Evolutionary conservation across 2,888 invertebrate genomes (phyloP), one percentile per base, ranked within the genome.

Genomic region (Megastigmus dorsalis): DNA sequence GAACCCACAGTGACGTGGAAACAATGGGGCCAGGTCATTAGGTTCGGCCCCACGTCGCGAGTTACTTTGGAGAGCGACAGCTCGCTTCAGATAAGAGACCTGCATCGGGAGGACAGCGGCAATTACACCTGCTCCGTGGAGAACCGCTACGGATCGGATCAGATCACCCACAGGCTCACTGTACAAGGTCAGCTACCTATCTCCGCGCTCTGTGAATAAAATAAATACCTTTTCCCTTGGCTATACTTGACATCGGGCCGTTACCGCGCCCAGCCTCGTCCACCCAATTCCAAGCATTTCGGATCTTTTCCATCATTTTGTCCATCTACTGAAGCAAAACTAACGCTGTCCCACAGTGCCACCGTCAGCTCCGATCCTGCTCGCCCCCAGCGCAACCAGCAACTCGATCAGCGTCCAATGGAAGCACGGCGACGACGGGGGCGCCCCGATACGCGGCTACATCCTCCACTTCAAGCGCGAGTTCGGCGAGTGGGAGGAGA

Each of bases 401-500:
- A 95, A 95, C 84, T 95, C 95, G 63, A 90, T 96, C 81, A 94
- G 94, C 81, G 89, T 96, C 70, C 93, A 94, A 83, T 96, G 95
- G 95, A 91, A 92, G 79, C 94, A 93, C 83, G 93, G 93, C 36
- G 94, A 95, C 82, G 95, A 95, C 1, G 95, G 95, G 9, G 95
- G 95, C 1, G 84, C 87, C 3, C 82, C 85, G 38, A 85, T 88
- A 81, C 63, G 85, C 90, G 96, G 96, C 38, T 96, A 96, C 88
- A 95, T 95, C 4, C 94, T 97, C 77, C 96, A 96, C 89, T 96
- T 95, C 88, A 96, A 96, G 85, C 91, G 95, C 13, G 95, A 96
- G 82, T 95, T 94, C 82, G 96, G 96, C 0, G 96, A 96, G 84
- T 96, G 96, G 96, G 95, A 96, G 86, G 96, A 96, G 86, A 89